A percentile compares a stretch with the other conserved stretches of the same genome.
Evolutionary conservation across 2,113 vertebrate genomes (phyloP).

Genomic region (Chitala chitala): DNA sequence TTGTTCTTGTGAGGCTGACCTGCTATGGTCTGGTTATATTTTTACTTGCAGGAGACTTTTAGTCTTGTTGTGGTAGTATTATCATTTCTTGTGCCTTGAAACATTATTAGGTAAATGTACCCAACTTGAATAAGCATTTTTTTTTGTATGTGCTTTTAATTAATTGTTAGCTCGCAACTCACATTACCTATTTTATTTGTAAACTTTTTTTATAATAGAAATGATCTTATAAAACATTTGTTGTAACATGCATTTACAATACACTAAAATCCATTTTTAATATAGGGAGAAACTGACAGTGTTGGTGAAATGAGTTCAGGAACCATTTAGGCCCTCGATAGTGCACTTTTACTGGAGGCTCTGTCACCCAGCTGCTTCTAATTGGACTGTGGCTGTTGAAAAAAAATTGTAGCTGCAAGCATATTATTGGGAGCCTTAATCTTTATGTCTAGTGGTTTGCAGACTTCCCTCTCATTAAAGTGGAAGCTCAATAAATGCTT

Average conservation of each 20-base stretch:
- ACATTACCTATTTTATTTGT: not conserved
- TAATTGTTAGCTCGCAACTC: not conserved
- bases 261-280: slow-evolving; percentile 23
- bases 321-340: slow-evolving; percentile 21
- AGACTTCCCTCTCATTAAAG: slow-evolving; percentile 25
- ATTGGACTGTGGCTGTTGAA: slow-evolving; percentile 19
- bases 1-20: no score
- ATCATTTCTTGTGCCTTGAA: no score
- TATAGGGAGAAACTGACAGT: slow-evolving; percentile 23
- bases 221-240: not conserved
- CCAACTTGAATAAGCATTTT: not conserved
- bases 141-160: not conserved
- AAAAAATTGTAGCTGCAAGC: slow-evolving; percentile 8
- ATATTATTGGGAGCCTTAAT: slow-evolving; percentile 26
- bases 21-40: no score
- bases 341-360: slow-evolving; percentile 11
- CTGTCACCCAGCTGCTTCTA: slow-evolving; percentile 24
- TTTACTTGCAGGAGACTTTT: no score
- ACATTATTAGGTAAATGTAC: not conserved
- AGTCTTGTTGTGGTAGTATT: no score
- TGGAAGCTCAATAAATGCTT: not conserved
- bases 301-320: slow-evolving; percentile 25
- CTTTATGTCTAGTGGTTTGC: slow-evolving; percentile 23
- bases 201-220: slow-evolving; percentile 2
- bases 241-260: slow-evolving; percentile 12